phyloP scores from a whole-genome alignment of 2,113 vertebrate genomes.

The Myanophis thanlyinensis region DNA sequence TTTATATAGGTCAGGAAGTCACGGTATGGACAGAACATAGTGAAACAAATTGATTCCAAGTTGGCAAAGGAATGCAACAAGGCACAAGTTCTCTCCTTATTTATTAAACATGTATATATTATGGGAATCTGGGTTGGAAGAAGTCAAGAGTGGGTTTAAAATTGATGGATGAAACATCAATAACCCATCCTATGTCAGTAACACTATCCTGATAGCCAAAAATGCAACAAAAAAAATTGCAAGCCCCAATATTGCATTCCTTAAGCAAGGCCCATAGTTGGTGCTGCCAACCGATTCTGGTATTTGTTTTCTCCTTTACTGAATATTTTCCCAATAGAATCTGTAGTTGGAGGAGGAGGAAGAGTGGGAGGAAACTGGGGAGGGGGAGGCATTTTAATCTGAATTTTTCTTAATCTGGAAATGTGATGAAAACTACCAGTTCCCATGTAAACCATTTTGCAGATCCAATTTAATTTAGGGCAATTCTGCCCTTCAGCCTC shows the following conservation, averaged over 20 bases:
- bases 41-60: not conserved
- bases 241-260: not conserved
- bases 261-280: not conserved
- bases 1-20: not conserved
- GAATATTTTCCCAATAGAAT: not conserved
- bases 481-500: not conserved
- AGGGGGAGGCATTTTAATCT: not conserved
- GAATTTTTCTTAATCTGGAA: not conserved
- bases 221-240: not conserved
- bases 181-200: not conserved
- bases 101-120: not conserved
- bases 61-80: not conserved
- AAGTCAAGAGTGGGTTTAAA: not conserved
- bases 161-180: not conserved
- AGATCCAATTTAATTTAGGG: not conserved
- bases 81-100: not conserved
- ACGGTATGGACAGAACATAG: not conserved
- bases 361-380: not conserved
- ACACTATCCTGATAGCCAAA: not conserved
- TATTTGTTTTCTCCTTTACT: not conserved
- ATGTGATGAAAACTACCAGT: not conserved
- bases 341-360: not conserved
- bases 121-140: not conserved
- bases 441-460: not conserved
- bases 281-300: not conserved